Evolutionary conservation across 2,797 vertebrate species (phyloP).

Genomic region (Glossophaga mutica): DNA sequence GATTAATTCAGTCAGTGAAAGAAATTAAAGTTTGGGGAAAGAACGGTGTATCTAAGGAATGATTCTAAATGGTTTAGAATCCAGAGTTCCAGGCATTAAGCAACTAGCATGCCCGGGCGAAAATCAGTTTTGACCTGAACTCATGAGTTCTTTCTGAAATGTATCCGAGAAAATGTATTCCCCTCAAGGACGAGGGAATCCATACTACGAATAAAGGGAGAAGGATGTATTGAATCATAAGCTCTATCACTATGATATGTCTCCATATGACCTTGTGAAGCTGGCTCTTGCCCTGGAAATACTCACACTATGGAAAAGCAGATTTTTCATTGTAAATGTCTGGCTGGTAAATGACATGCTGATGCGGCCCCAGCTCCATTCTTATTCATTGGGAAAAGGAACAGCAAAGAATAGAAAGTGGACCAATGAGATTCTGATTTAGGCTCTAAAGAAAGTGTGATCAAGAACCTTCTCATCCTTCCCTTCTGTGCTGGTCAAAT

Average conservation of each 20-base stretch:
- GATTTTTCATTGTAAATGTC: not conserved
- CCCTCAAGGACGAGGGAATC: not conserved
- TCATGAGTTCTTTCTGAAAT: not conserved
- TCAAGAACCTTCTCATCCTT: not conserved
- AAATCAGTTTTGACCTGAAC: not conserved
- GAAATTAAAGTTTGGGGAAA: not conserved
- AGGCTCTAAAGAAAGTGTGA: not conserved
- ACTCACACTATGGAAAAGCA: not conserved
- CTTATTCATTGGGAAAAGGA: not conserved
- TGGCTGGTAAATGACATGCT: not conserved
- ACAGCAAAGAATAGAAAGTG: not conserved
- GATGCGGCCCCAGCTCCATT: not conserved
- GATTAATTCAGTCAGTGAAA: not conserved
- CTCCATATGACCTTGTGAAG: not conserved
- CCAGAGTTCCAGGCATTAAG: not conserved
- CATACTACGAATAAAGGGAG: not conserved
- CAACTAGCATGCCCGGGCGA: not conserved
- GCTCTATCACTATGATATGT: not conserved
- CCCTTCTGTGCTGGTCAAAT: not conserved
- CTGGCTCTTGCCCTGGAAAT: not conserved
- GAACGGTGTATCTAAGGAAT: not conserved
- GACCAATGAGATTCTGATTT: not conserved
- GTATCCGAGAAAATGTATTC: not conserved
- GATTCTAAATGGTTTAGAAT: not conserved
- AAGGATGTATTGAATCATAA: not conserved